phyloP scores from a whole-genome alignment of 2,113 vertebrate species.

The Hydrolagus affinis region DNA sequence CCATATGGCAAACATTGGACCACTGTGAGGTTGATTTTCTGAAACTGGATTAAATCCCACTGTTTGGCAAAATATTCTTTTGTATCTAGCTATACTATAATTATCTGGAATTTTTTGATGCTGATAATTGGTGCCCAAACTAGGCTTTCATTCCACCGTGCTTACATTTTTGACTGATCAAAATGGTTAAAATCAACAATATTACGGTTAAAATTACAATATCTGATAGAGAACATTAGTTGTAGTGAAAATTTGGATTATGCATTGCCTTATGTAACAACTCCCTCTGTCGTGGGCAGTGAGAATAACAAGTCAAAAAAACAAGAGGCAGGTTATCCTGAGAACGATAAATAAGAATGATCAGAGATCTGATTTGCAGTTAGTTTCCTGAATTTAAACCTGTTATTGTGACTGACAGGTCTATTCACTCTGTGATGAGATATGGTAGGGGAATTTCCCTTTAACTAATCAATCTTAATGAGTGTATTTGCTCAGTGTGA shows the following conservation, averaged over 20 bases:
- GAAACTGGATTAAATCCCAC: too few relatives aligned
- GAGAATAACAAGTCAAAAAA: slow-evolving; percentile 2
- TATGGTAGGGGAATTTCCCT: neutral
- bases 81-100: too few relatives aligned
- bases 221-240: neutral
- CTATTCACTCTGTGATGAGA: neutral
- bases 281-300: slow-evolving; percentile 11
- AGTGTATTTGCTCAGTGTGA: neutral
- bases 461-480: neutral
- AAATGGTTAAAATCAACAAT: too few relatives aligned
- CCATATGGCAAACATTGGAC: too few relatives aligned
- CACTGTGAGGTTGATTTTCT: too few relatives aligned
- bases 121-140: too few relatives aligned
- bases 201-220: too few relatives aligned
- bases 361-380: neutral
- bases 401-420: neutral
- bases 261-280: neutral
- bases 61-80: too few relatives aligned
- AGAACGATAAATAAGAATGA: neutral
- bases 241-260: neutral
- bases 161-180: too few relatives aligned
- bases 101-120: too few relatives aligned
- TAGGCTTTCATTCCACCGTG: too few relatives aligned
- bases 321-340: too few relatives aligned
- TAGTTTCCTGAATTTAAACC: neutral